These are phyloP conservation scores for Callopanchax toddi DNA, from an alignment of 2,113 vertebrate genomes.

Conservation along the genomic window DNA sequence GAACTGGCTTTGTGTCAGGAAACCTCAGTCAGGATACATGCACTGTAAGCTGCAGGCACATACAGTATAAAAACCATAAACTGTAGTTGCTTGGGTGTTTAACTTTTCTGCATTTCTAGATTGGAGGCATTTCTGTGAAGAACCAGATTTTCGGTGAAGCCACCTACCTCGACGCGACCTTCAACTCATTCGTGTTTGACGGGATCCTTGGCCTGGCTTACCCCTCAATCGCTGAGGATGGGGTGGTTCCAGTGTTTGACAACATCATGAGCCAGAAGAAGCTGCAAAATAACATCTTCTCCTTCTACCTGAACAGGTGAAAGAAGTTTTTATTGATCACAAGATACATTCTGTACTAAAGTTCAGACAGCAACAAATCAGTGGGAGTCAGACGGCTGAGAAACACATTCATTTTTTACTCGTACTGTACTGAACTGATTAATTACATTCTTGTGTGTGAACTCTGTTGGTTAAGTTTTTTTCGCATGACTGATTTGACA, in stretches of 20 bases:
- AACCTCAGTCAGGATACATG: conserved; percentile 89
- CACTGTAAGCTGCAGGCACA: conserved; percentile 59
- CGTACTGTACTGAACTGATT: no score
- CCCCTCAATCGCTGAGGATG: conserved; percentile 86
- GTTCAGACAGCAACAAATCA: no score
- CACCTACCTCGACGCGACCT: conserved; percentile 87
- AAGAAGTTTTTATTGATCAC: no score
- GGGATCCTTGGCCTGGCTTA: conserved; percentile 96
- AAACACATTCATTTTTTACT: no score
- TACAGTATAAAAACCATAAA: no score
- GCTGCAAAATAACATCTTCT: conserved; percentile 88
- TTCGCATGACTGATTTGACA: no score
- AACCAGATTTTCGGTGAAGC: conserved; percentile 91
- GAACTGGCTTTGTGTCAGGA: conserved; percentile 91
- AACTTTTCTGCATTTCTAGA: conserved; percentile 40
- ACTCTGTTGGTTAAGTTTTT: no score
- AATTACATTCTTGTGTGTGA: no score
- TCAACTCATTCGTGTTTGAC: conserved; percentile 93
- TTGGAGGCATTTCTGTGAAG: conserved; percentile 75
- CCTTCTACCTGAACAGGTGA: conserved; percentile 98
- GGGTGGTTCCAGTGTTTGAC: conserved; percentile 88
- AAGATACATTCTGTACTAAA: no score
- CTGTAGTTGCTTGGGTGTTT: no score
- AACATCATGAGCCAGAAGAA: conserved; percentile 90
- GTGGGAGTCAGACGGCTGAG: no score